Evolutionary conservation across 2,113 vertebrate species (phyloP), one percentile per base, ranked within the genome.

Genomic region (Saimiri boliviensis): DNA sequence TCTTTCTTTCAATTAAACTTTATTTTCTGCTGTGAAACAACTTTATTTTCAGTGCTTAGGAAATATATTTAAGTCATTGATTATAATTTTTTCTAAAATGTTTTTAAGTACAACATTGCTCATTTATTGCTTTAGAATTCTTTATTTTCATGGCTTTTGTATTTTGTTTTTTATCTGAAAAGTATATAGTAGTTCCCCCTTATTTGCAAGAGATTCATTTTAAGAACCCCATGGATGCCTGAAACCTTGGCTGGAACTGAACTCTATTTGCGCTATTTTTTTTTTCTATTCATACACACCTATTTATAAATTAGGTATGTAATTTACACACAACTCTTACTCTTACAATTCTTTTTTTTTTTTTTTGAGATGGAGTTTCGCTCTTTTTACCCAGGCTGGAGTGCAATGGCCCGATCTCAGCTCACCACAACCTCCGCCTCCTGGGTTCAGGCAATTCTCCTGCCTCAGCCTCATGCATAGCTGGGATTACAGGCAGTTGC

Each of bases 11-110:
- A 60, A 25, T 77, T 82, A 85, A 84, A 16, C 32, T 58, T 96
- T 82, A 47, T 91, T 83, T 77, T 79, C 32, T 63, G 2, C 30
- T 32, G 30, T 30, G 32, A 14, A 63, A 63, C 30, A 63, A 63
- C 27, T 91, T 81, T 81, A 74, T 80, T 95, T 95, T 87, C n/a
- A 94, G 25, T 93, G 60, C 68, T 85, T 93, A 91, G 27, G 45
- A 93, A 95, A 92, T 96, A 89, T 21, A 83, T 13, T 68, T 87
- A 30, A 74, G 56, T 83, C 9, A 40, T 68, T 35, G 32, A 71
- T 68, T 70, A 17, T 70, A 83, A 52, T 70, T 73, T 87, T 92
- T 91, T 35, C 77, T 85, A 63, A 84, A 91, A 35, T 77, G 1
- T 93, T 91, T 94, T 86, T 40, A 14, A 77, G 81, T 92, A 80